Evolutionary conservation across 30 jellyfish, hydroid and myxozoan species (phyloP), one percentile per base, ranked within the genome.

Genomic region (Turritopsis rubra): DNA sequence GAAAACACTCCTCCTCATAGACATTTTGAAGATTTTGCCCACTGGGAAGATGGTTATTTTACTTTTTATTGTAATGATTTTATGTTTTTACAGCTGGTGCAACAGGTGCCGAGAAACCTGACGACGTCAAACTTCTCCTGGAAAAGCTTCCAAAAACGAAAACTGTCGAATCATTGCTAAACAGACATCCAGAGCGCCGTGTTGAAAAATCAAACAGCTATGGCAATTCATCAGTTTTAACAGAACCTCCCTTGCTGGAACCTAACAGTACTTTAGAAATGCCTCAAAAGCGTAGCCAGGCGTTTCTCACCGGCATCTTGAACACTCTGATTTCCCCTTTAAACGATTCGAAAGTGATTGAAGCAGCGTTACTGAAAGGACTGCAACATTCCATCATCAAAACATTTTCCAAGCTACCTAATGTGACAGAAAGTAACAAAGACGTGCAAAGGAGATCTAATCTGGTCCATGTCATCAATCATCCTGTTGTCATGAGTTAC

Each of bases 181-280:
- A 68, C 28, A 68, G 28, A n/a, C 77, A 68, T n/a, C 77, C 77
- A 0, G 77, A 68, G 9, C 77, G 77, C 9, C 28, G 77, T 8
- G 28, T 68, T 68, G 77, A 68, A n/a, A 68, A 27, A 68, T n/a
- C 77, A 23, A 27, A 23, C 77, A n/a, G 31, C 73, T n/a, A n/a
- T n/a, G n/a, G n/a, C 60, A 23, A 9, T n/a, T 68, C 77, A 68
- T 68, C 77, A 23, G 8, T n/a, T 27, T n/a, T 22, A n/a, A n/a
- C 21, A 19, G 31, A n/a, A 22, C 77, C 77, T 7, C 77, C 77
- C 8, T 68, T 68, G 30, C 21, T 68, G 31, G 77, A 68, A 1
- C 77, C 77, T 7, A 68, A 68, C 77, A 27, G 30, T 68, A 68
- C 77, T 22, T 27, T 68, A 9, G 77, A 68, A 41, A 41, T 41